A percentile compares a stretch with the other conserved stretches of the same genome.
These are phyloP conservation scores for Loxodonta africana DNA, from an alignment of 2,113 vertebrate genomes.

Conservation along the genomic window DNA sequence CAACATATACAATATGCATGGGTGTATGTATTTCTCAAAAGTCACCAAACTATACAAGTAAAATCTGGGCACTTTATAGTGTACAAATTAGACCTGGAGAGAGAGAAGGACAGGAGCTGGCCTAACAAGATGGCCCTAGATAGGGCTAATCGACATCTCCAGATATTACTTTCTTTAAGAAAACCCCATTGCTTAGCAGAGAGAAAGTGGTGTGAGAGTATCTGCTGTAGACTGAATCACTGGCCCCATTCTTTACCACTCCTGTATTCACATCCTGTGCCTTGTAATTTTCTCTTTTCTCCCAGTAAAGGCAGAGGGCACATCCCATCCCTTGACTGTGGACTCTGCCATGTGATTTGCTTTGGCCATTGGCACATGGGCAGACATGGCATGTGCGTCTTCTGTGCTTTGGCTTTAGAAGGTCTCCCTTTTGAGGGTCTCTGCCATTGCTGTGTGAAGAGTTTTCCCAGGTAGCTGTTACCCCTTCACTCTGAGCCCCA, in stretches of 20 bases:
- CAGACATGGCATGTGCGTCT: not conserved
- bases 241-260: fast-evolving
- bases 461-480: not conserved
- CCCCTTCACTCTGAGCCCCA: no score
- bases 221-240: not conserved
- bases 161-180: not conserved
- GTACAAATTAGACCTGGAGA: not conserved
- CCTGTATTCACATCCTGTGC: not conserved
- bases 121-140: not conserved
- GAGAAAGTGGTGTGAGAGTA: fast-evolving
- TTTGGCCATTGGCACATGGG: not conserved
- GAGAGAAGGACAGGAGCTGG: not conserved
- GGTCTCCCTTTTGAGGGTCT: no score
- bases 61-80: not conserved
- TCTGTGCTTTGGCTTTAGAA: not conserved
- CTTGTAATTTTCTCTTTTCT: not conserved
- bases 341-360: not conserved
- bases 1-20: fast-evolving
- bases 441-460: not conserved
- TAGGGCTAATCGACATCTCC: not conserved
- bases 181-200: no score
- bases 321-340: no score
- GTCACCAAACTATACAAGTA: not conserved
- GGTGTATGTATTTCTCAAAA: no score
- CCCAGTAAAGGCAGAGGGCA: not conserved